Conservation (phyloP, 2,797 vertebrate genomes). For the Aldrovandia affinis region DNA sequence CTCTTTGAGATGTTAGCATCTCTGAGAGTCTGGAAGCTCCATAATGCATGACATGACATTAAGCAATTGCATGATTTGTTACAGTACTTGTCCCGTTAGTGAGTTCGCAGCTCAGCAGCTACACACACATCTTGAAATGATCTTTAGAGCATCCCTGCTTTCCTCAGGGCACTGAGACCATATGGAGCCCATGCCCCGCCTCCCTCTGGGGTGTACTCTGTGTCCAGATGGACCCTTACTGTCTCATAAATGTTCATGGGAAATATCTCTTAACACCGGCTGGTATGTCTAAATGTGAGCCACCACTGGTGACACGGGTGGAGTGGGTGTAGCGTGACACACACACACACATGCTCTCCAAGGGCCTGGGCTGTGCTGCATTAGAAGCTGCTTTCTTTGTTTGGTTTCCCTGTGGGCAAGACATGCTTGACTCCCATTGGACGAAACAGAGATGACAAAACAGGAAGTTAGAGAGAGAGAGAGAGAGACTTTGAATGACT, state of each 20-base stretch:
- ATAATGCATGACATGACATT: neutral
- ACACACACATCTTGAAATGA: neutral
- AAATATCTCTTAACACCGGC: constrained; percentile 14
- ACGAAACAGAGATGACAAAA: too few species aligned
- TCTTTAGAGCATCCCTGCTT: constrained; percentile 12
- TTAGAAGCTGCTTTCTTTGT: too few species aligned
- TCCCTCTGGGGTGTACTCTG: constrained; percentile 27
- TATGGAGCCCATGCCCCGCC: constrained; percentile 31
- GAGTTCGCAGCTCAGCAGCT: too few species aligned
- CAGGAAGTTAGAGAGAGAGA: too few species aligned
- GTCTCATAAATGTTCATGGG: constrained; percentile 34
- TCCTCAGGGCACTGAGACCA: constrained; percentile 26
- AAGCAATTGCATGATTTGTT: neutral
- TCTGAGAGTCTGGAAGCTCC: too few species aligned
- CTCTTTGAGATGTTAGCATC: too few species aligned
- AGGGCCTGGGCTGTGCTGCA: too few species aligned
- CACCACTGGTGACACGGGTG: neutral
- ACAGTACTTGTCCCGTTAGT: neutral
- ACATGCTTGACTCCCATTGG: too few species aligned
- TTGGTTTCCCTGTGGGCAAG: too few species aligned
- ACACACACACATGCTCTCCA: neutral
- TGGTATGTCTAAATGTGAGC: neutral
- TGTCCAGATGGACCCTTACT: constrained; percentile 50
- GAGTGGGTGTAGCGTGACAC: neutral
- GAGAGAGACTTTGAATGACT: neutral